Conservation (phyloP, 2,113 vertebrate genomes). For the Nycticebus coucang region DNA sequence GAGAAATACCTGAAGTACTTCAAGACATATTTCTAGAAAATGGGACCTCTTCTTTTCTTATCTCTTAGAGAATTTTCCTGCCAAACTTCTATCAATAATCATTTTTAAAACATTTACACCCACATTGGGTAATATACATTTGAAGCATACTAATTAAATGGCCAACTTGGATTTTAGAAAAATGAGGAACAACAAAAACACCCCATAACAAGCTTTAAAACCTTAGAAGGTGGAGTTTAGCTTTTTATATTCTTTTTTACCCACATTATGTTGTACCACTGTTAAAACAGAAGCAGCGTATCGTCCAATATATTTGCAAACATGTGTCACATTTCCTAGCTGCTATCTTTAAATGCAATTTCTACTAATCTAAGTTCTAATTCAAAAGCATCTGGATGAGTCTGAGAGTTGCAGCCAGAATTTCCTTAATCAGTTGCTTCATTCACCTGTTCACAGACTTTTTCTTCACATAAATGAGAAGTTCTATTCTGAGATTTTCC, state of each 20-base stretch:
- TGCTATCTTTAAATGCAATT: slow-evolving; percentile 96
- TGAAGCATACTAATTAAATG: slow-evolving; percentile 59
- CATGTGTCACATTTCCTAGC: slow-evolving; percentile 97
- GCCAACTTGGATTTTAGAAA: slow-evolving; percentile 75
- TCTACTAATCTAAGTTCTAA: slow-evolving; percentile 96
- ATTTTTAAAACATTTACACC: slow-evolving; percentile 44
- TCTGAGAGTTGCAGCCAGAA: slow-evolving; percentile 98
- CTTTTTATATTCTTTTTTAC: slow-evolving; percentile 70
- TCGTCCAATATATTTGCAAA: slow-evolving; percentile 33
- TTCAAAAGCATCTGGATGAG: slow-evolving; percentile 96
- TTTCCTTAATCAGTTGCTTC: slow-evolving; percentile 97
- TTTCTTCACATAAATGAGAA: slow-evolving; percentile 95
- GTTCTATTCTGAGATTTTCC: slow-evolving; percentile 98
- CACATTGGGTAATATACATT: slow-evolving; percentile 64
- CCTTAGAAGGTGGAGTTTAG: slow-evolving; percentile 67
- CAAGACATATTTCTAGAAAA: slow-evolving; percentile 74
- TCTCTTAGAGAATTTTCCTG: slow-evolving; percentile 69
- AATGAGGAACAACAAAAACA: slow-evolving; percentile 54
- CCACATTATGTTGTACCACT: slow-evolving; percentile 65
- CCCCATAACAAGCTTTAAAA: slow-evolving; percentile 61
- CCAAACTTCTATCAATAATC: slow-evolving; percentile 58
- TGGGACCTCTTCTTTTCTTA: slow-evolving; percentile 71
- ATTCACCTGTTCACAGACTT: slow-evolving; percentile 96
- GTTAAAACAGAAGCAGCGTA: slow-evolving; percentile 73
- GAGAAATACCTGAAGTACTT: slow-evolving; percentile 86